phyloP scores from a whole-genome alignment of 2,113 vertebrate species.

The Pelusios castaneus region DNA sequence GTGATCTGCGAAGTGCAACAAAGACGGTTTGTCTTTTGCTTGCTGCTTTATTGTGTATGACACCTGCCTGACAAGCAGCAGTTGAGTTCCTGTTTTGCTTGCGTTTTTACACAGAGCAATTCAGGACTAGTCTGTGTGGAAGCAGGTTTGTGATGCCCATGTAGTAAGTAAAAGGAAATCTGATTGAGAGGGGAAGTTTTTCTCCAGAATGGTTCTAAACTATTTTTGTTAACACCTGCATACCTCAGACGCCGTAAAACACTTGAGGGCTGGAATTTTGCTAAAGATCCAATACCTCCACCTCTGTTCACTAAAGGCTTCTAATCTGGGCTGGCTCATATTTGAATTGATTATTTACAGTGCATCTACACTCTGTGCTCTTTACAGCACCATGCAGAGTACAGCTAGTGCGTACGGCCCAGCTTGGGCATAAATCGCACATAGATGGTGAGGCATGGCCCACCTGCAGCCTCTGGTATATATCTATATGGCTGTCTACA shows the following conservation, averaged over 20 bases:
- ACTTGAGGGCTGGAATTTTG: conserved; percentile 4
- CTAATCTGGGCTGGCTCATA: background rate
- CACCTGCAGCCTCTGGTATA: background rate
- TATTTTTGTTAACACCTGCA: conserved; percentile 27
- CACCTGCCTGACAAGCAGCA: background rate
- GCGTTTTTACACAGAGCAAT: conserved; percentile 25
- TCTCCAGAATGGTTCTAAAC: conserved; percentile 30
- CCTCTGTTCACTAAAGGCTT: background rate
- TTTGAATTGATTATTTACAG: background rate
- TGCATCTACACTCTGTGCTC: background rate
- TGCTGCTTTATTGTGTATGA: background rate
- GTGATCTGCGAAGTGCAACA: background rate
- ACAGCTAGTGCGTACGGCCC: background rate
- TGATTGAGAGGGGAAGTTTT: background rate
- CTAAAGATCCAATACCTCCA: conserved; percentile 45
- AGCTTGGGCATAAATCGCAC: background rate
- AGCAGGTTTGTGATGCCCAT: background rate
- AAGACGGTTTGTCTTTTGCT: background rate
- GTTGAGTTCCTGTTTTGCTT: background rate
- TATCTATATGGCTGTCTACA: background rate
- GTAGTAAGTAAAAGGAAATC: conserved; percentile 6
- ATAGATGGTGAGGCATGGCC: background rate
- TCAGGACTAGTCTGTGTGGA: background rate
- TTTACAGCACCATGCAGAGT: background rate
- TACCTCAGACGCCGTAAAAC: conserved; percentile 29